Evolutionary conservation across 92 coral and sea anemone species (phyloP).

Genomic region (Ricordea florida): DNA sequence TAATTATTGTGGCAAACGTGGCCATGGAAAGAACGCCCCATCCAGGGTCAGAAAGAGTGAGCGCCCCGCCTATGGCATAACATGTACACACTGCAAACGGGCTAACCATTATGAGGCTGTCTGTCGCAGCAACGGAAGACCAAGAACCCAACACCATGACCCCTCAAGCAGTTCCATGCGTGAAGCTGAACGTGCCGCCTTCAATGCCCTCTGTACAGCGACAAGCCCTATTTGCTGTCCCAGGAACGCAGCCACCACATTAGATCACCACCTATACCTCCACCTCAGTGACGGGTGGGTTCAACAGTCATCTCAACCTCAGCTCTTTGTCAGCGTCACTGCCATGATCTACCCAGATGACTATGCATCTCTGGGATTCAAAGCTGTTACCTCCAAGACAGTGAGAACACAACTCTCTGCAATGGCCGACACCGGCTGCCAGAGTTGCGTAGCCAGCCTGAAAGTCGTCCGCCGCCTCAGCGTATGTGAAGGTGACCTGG

Average conservation of each 20-base stretch:
- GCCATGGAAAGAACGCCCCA: conserved; percentile 67
- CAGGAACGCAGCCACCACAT: conserved; percentile 4
- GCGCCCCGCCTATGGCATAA: conserved; percentile 62
- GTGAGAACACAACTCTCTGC: conserved; percentile 36
- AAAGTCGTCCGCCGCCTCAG: no score
- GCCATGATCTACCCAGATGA: no score
- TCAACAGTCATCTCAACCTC: conserved; percentile 35
- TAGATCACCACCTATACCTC: conserved; percentile 12
- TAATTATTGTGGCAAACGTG: conserved; percentile 49
- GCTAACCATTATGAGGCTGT: conserved; percentile 33
- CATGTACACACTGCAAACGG: conserved; percentile 44
- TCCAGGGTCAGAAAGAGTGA: conserved; percentile 26
- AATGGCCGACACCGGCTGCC: conserved; percentile 39
- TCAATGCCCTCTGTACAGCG: not conserved
- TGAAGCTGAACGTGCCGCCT: not conserved
- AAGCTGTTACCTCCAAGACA: conserved; percentile 1
- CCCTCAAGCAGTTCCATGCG: no score
- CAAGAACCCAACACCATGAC: no score
- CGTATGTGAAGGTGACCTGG: conserved; percentile 27
- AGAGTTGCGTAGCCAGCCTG: no score
- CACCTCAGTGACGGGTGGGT: not conserved
- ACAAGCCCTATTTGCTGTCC: not conserved
- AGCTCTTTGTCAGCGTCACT: no score
- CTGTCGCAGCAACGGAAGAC: conserved; percentile 74
- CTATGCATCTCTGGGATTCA: conserved; percentile 39